Base-by-base conservation (phyloP, 2,888 invertebrate genomes). In the Mythimna impura region DNA sequence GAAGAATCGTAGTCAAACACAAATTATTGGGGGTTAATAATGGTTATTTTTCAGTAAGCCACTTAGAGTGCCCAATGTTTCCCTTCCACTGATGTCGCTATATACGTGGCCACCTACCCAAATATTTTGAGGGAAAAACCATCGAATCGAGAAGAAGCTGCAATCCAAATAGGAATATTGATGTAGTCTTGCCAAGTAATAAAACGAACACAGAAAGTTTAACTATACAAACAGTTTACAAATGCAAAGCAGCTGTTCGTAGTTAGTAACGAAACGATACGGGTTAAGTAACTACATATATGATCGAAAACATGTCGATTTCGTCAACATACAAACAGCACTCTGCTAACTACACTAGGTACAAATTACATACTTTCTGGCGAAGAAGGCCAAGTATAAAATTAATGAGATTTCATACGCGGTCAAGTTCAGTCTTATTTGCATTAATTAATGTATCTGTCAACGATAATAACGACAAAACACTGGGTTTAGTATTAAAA, bases 381-480 rank as follows among this genome's bases (percentile, higher is more conserved):
- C 34, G 66, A 77, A 78, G 71, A 82, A 81, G 75, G 71, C 68
- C 73, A 82, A 82, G 82, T 61, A 68, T 76, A 63, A 67, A 67
- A 68, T 71, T 77, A 75, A 83, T 70, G 69, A 71, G 43, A 75
- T 74, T 71, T 78, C 64, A 85, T 73, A 71, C 63, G n/a, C 66
- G 74, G 74, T 73, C 75, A 84, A 81, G 84, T 79, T 79, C 78
- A 84, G 57, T 67, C 58, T 81, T 67, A 84, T 81, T 83, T 71
- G 60, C 64, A 66, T 67, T 84, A 81, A 81, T 76, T 64, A 73
- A 80, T 73, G 66, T 61, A 34, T 66, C 62, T 74, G 64, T 74
- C 71, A 71, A 82, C 43, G 58, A 63, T 72, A 73, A 81, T 83
- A 66, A 52, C 58, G 20, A 68, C 61, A 66, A 79, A 78, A 71